phyloP scores from a whole-genome alignment of 2,797 vertebrate genomes.

The Falco columbarius region DNA sequence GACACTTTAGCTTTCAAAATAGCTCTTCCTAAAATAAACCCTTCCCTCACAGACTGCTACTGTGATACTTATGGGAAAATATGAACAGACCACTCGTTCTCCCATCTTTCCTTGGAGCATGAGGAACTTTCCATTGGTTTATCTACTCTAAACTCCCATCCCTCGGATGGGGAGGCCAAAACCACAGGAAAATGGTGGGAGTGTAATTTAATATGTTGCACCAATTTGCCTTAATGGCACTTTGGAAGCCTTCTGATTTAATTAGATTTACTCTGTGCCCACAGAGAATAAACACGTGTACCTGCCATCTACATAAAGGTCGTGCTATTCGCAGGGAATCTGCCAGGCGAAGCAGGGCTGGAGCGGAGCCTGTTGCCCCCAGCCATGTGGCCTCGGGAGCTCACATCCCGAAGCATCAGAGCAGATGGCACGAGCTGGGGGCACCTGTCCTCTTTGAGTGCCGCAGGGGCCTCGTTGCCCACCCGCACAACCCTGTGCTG shows the following conservation, averaged over 20 bases:
- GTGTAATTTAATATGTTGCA: conserved; percentile 13
- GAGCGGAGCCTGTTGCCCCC: background rate
- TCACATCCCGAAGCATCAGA: background rate
- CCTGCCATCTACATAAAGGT: conserved; percentile 11
- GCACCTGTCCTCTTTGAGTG: background rate
- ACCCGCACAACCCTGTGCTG: background rate
- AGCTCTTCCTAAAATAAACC: conserved; percentile 68
- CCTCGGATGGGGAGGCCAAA: conserved; percentile 9
- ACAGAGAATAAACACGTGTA: conserved; percentile 38
- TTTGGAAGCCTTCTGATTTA: conserved; percentile 38
- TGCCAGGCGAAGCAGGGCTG: background rate
- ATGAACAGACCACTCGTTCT: conserved; percentile 55
- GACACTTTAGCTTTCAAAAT: conserved; percentile 72
- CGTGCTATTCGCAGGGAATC: background rate
- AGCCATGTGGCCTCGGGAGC: background rate
- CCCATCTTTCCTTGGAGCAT: conserved; percentile 31
- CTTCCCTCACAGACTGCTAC: conserved; percentile 62
- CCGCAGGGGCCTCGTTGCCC: fast-evolving
- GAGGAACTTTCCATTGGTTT: conserved; percentile 52
- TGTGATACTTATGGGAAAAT: conserved; percentile 67
- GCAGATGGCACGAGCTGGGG: background rate
- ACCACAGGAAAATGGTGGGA: conserved; percentile 20
- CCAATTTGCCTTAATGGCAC: conserved; percentile 38
- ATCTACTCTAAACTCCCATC: background rate
- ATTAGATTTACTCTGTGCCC: conserved; percentile 53